Conservation (phyloP, 2,113 vertebrate genomes). For the Eulemur macaco region DNA sequence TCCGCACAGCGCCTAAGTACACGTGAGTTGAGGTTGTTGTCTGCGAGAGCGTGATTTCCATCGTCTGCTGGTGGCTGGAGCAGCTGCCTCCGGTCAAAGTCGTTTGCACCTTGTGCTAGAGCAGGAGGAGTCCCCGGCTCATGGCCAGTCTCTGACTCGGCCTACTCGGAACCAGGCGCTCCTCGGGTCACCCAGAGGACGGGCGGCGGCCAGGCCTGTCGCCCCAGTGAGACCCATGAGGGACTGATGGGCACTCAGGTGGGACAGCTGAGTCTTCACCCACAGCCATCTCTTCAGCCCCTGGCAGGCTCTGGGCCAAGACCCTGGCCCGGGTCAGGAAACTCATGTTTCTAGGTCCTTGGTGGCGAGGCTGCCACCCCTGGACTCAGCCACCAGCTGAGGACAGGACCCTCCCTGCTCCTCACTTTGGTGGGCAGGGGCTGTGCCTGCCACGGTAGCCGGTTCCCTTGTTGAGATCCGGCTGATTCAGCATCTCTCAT, state of each 20-base stretch:
- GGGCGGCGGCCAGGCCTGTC: background rate
- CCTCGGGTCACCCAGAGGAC: background rate
- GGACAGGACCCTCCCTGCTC: background rate
- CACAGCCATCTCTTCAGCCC: background rate
- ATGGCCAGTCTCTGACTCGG: background rate
- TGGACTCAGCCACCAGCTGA: background rate
- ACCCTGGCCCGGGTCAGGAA: background rate
- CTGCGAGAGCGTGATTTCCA: fast-evolving
- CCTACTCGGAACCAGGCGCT: background rate
- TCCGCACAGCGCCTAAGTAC: fast-evolving
- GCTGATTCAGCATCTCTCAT: background rate
- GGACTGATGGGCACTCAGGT: fast-evolving
- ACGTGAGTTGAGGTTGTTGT: fast-evolving
- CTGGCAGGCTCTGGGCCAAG: no score
- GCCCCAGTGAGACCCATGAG: fast-evolving
- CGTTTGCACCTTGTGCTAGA: background rate
- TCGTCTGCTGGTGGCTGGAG: background rate
- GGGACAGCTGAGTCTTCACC: background rate
- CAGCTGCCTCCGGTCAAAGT: background rate
- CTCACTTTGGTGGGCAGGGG: background rate
- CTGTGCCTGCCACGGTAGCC: background rate
- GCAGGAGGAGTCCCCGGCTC: background rate
- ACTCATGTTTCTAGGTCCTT: background rate
- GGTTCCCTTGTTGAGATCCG: background rate
- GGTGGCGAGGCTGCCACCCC: background rate